Percentiles rank a stretch among this genome's conserved stretches.
Evolutionary conservation across 2,113 vertebrate genomes (phyloP).

Genomic region (Hippoglossus stenolepis): DNA sequence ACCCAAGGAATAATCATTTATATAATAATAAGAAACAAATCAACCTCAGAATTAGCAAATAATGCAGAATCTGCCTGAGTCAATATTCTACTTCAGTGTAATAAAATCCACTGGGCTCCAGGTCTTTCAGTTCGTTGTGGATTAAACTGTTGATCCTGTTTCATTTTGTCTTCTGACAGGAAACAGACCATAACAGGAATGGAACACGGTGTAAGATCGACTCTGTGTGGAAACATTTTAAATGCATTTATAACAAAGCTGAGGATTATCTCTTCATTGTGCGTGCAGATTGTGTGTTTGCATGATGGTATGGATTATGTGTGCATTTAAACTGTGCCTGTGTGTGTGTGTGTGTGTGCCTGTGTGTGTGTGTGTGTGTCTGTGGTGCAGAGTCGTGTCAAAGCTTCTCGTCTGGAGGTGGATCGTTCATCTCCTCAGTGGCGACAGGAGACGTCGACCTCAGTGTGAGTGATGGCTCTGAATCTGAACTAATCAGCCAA

Average conservation of each 20-base stretch:
- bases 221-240: background rate
- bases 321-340: background rate
- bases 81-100: too few relatives aligned
- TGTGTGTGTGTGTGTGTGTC: conserved; percentile 20
- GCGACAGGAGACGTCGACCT: conserved; percentile 56
- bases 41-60: too few relatives aligned
- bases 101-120: too few relatives aligned
- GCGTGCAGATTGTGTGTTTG: conserved; percentile 4
- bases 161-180: background rate
- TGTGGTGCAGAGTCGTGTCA: conserved; percentile 35
- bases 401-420: conserved; percentile 52
- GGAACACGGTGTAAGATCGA: background rate
- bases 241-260: conserved; percentile 24
- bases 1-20: too few relatives aligned
- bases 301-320: background rate
- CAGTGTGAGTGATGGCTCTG: conserved; percentile 59
- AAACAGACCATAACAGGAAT: conserved; percentile 8
- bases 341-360: conserved; percentile 8
- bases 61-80: too few relatives aligned
- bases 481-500: conserved; percentile 60
- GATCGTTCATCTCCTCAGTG: conserved; percentile 58
- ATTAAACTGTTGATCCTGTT: too few relatives aligned
- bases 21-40: too few relatives aligned
- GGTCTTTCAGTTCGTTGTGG: too few relatives aligned
- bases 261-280: conserved; percentile 37